phyloP scores from a whole-genome alignment of 2,888 invertebrate genomes.

The Tetramorium bicarinatum region DNA sequence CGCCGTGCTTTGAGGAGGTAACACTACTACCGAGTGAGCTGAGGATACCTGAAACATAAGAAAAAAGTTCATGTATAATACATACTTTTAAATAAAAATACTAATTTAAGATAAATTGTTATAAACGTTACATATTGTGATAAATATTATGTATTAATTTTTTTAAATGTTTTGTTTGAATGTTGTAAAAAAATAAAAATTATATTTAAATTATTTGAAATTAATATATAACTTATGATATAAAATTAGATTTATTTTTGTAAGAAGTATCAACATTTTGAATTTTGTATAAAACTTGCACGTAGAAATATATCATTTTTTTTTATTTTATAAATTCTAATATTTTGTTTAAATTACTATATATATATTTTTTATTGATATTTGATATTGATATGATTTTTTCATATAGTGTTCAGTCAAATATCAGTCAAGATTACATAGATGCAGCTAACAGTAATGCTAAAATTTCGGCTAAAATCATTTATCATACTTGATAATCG shows the following conservation, averaged over 20 bases:
- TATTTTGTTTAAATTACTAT: not conserved
- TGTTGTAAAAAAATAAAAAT: not conserved
- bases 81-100: not conserved
- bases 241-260: not conserved
- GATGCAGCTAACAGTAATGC: not conserved
- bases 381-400: not conserved
- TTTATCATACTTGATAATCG: conserved; percentile 79
- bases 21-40: conserved; percentile 83
- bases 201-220: not conserved
- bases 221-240: no score
- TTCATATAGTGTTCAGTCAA: conserved; percentile 1
- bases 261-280: not conserved
- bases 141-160: not conserved
- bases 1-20: conserved; percentile 88
- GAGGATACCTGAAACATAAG: conserved; percentile 75
- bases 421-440: not conserved
- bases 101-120: not conserved
- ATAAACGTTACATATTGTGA: not conserved
- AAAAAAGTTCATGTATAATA: not conserved
- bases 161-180: not conserved
- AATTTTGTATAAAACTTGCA: not conserved
- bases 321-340: not conserved
- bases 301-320: not conserved
- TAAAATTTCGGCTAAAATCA: not conserved
- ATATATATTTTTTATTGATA: not conserved